These are phyloP conservation scores for Lithobates sylvaticus DNA, from an alignment of 2,797 vertebrate species.

Conservation along the genomic window DNA sequence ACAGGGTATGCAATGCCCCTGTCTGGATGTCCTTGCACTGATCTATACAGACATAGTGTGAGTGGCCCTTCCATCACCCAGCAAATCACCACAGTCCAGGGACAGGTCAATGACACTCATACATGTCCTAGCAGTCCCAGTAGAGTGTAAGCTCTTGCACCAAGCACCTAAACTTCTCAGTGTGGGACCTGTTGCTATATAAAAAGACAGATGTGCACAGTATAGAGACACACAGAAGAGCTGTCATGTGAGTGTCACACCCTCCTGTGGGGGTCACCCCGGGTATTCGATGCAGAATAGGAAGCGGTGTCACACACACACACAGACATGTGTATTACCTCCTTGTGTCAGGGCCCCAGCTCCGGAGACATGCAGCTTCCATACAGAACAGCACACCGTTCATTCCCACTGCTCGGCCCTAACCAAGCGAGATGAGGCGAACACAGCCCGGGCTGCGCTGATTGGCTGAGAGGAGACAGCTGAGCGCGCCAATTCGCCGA, in stretches of 20 bases:
- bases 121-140: neutral
- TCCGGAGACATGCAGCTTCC: slow-evolving; percentile 5
- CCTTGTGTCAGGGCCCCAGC: slow-evolving; percentile 1
- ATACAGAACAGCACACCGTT: neutral
- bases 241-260: slow-evolving; percentile 25
- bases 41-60: no score
- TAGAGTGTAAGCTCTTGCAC: slow-evolving; percentile 26
- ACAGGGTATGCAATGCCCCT: no score
- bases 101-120: neutral
- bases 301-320: neutral
- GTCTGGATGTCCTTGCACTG: no score
- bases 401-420: slow-evolving; percentile 30
- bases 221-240: neutral
- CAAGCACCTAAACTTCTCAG: neutral
- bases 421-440: neutral
- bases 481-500: neutral
- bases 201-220: neutral
- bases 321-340: slow-evolving; percentile 14
- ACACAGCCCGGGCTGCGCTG: neutral
- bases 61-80: no score
- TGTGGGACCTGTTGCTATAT: neutral
- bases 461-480: neutral
- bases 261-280: neutral
- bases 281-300: neutral
- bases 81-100: no score